Evolutionary conservation across 2,797 vertebrate species (phyloP).

Genomic region (Apogon talboti): DNA sequence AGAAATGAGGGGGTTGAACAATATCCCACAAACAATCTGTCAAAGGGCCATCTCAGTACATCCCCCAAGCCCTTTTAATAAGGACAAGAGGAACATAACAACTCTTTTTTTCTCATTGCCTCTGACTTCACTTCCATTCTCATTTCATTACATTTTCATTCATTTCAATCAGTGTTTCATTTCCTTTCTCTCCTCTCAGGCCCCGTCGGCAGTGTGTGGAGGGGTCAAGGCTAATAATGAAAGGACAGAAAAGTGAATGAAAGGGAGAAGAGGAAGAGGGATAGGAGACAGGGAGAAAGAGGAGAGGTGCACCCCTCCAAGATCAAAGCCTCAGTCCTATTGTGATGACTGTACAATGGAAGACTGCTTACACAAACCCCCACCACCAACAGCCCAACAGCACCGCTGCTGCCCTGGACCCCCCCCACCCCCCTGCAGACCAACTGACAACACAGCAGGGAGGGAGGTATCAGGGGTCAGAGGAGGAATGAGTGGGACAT

Average conservation of each 20-base stretch:
- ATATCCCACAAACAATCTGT: constrained; percentile 59
- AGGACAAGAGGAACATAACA: constrained; percentile 55
- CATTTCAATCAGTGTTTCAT: constrained; percentile 73
- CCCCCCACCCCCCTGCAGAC: constrained; percentile 24
- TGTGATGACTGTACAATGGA: constrained; percentile 81
- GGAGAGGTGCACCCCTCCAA: constrained; percentile 69
- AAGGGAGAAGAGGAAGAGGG: constrained; percentile 18
- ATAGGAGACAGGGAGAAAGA: constrained; percentile 30
- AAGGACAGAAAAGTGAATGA: constrained; percentile 31
- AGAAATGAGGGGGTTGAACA: constrained; percentile 53
- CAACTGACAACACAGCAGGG: constrained; percentile 75
- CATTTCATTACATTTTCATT: constrained; percentile 71
- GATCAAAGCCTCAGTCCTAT: constrained; percentile 82
- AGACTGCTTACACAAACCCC: constrained; percentile 54
- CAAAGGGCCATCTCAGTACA: constrained; percentile 39
- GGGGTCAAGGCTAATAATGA: constrained; percentile 65
- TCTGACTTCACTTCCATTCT: constrained; percentile 22
- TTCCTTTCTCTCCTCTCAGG: constrained; percentile 60
- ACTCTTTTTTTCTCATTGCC: constrained; percentile 39
- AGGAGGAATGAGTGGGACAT: constrained; percentile 46
- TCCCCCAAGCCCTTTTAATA: constrained; percentile 68
- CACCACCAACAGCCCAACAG: not conserved
- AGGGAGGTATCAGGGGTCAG: constrained; percentile 45
- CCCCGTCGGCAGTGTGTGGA: constrained; percentile 58
- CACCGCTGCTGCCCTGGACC: not conserved